Conservation (phyloP, 2,113 vertebrate species). For the Mystacornis crossleyi region DNA sequence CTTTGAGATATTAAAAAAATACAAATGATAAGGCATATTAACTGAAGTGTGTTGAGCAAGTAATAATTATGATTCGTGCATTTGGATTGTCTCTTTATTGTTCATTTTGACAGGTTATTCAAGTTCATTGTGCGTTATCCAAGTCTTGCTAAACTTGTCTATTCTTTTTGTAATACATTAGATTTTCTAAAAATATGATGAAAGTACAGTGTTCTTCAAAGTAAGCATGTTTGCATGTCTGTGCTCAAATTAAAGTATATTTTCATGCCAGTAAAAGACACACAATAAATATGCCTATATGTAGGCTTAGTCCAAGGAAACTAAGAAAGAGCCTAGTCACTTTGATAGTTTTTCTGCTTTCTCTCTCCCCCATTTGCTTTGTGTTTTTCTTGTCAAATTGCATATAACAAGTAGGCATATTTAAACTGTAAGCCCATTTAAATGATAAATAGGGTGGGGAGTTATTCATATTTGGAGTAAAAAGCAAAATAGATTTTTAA, state of each 20-base stretch:
- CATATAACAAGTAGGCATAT: neutral
- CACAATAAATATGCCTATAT: neutral
- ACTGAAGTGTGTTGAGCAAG: neutral
- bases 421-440: neutral
- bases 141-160: neutral
- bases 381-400: neutral
- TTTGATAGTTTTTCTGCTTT: neutral
- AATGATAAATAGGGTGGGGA: neutral
- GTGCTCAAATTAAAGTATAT: neutral
- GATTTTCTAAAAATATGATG: neutral
- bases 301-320: neutral
- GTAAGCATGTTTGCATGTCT: conserved; percentile 5
- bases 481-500: neutral
- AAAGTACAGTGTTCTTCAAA: neutral
- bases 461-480: neutral
- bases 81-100: conserved; percentile 34
- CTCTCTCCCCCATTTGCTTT: neutral
- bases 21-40: neutral
- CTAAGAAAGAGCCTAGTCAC: neutral
- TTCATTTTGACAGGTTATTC: conserved; percentile 50
- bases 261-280: neutral
- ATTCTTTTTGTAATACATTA: neutral
- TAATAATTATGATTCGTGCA: neutral
- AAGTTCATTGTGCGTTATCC: conserved; percentile 8
- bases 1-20: neutral